A percentile compares a stretch with the other conserved stretches of the same genome.
phyloP scores from a whole-genome alignment of 2,888 invertebrate genomes.

The Azorinus chamasolen region DNA sequence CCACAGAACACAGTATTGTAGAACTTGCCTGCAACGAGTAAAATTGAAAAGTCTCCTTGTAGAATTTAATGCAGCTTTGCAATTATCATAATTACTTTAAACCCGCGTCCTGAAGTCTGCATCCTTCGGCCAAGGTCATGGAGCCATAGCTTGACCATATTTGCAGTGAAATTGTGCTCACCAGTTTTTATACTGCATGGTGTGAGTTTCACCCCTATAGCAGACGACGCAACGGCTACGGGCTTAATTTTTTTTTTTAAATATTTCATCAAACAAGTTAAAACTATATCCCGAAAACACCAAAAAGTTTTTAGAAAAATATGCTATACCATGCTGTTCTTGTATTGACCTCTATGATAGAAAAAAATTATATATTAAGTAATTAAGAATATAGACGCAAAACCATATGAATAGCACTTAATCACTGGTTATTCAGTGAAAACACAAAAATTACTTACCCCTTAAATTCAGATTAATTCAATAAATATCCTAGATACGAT shows the following conservation, averaged over 20 bases:
- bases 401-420: no score
- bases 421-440: no score
- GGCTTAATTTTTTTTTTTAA: no score
- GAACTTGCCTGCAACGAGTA: no score
- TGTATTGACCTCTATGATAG: neutral
- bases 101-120: constrained; percentile 8
- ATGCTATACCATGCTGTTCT: neutral
- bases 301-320: no score
- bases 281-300: no score
- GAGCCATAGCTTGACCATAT: constrained; percentile 20
- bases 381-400: neutral
- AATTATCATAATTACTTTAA: neutral
- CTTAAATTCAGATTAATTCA: constrained; percentile 9
- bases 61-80: no score
- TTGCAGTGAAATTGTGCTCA: constrained; percentile 12
- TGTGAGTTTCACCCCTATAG: neutral
- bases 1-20: no score
- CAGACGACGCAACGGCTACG: neutral
- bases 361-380: neutral
- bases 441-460: constrained; percentile 3
- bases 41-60: no score
- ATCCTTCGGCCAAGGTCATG: constrained; percentile 14
- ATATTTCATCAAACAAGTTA: no score
- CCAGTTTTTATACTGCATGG: neutral
- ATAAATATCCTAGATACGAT: constrained; percentile 1